Conservation (phyloP, 2,113 vertebrate species). For the Callipepla californica region DNA sequence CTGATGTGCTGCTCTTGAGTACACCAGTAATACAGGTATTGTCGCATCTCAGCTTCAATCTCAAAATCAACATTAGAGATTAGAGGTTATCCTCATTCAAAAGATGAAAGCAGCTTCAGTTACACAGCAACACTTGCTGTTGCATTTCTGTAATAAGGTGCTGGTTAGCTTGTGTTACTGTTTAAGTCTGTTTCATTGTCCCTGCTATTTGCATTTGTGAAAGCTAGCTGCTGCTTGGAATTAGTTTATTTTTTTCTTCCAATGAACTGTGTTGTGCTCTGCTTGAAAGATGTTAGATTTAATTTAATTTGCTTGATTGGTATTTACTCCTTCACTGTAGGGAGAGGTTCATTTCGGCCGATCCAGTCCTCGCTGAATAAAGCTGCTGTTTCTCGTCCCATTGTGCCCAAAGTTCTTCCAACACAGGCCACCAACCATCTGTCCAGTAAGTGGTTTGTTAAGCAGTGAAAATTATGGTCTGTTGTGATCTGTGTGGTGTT, state of each 20-base stretch:
- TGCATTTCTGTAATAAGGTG: accelerated
- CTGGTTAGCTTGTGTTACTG: background rate
- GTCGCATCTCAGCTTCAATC: background rate
- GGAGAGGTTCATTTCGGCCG: constrained; percentile 94
- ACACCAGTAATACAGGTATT: background rate
- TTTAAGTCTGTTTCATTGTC: background rate
- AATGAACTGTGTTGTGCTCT: background rate
- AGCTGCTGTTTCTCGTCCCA: constrained; percentile 83
- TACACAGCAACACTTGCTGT: background rate
- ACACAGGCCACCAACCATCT: constrained; percentile 81
- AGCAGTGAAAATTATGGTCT: background rate
- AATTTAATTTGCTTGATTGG: background rate
- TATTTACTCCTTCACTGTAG: constrained; percentile 55
- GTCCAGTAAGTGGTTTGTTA: constrained; percentile 84
- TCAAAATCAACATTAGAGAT: background rate
- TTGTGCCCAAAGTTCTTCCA: constrained; percentile 85
- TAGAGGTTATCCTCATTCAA: background rate
- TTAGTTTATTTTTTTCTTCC: background rate
- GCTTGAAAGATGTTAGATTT: background rate
- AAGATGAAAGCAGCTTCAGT: background rate
- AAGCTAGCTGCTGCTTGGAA: background rate
- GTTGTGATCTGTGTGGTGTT: background rate
- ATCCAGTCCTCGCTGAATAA: constrained; percentile 90
- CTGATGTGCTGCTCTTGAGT: background rate
- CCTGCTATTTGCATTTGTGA: background rate